phyloP scores from a whole-genome alignment of 2,888 invertebrate genomes.

The Xanthia togata region DNA sequence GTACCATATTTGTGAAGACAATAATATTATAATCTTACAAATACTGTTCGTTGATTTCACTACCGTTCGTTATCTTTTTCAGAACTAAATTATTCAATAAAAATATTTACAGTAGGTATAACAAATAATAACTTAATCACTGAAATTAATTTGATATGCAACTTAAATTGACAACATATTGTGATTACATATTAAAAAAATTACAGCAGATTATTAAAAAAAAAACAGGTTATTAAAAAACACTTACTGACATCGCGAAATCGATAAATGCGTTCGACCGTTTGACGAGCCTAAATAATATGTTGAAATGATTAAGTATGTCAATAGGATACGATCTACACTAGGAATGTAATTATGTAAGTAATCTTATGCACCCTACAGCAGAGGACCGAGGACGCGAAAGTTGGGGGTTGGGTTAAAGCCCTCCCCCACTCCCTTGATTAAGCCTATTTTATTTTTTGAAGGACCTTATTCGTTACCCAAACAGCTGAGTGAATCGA shows the following conservation, averaged over 20 bases:
- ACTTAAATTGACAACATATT: conserved; percentile 37
- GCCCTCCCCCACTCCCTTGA: background rate
- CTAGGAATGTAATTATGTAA: conserved; percentile 64
- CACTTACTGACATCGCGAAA: conserved; percentile 43
- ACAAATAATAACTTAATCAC: conserved; percentile 1
- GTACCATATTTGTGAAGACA: conserved; percentile 3
- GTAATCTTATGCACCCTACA: conserved; percentile 55
- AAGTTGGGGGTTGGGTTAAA: conserved; percentile 14
- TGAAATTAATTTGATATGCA: conserved; percentile 23
- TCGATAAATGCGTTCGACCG: conserved; percentile 52
- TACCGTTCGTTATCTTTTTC: conserved; percentile 43
- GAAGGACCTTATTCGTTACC: conserved; percentile 10
- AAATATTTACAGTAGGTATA: conserved; percentile 18
- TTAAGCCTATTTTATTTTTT: conserved; percentile 26
- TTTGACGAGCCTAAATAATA: conserved; percentile 26
- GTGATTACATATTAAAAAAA: conserved; percentile 13
- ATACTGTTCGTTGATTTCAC: conserved; percentile 57
- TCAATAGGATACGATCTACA: conserved; percentile 54
- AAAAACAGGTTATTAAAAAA: conserved; percentile 15
- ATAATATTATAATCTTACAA: conserved; percentile 24
- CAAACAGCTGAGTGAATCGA: background rate
- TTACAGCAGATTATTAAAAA: background rate
- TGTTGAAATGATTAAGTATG: conserved; percentile 39
- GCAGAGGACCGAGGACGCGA: background rate
- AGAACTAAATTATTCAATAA: conserved; percentile 3